Conservation (phyloP, 2,113 vertebrate genomes). For the Neotragus moschatus region DNA sequence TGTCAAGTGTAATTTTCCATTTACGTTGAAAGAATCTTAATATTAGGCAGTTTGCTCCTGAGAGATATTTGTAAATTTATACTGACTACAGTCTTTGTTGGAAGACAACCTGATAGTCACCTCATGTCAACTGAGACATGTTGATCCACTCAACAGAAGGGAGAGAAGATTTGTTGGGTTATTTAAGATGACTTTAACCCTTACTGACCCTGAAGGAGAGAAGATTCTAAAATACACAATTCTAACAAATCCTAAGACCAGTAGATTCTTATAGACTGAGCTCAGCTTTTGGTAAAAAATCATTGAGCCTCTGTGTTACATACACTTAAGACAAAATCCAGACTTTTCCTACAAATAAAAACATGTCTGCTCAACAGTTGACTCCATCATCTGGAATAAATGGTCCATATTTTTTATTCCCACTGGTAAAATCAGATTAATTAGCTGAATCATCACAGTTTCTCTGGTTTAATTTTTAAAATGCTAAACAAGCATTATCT, state of each 20-base stretch:
- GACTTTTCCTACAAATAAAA: constrained; percentile 7
- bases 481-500: not conserved
- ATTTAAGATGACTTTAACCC: not conserved
- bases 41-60: not conserved
- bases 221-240: not conserved
- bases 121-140: not conserved
- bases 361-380: not conserved
- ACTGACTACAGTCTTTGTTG: not conserved
- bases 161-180: not conserved
- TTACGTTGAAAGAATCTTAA: constrained; percentile 7
- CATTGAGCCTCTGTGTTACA: not conserved
- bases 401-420: not conserved
- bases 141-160: not conserved
- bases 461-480: constrained; percentile 25
- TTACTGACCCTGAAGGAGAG: not conserved
- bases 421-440: not conserved
- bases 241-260: not conserved
- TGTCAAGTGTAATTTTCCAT: not conserved
- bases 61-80: not conserved
- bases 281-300: not conserved
- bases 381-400: constrained; percentile 41
- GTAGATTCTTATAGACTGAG: not conserved
- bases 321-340: not conserved
- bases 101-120: not conserved
- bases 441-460: not conserved